Base-by-base conservation (phyloP, 2,888 invertebrate genomes). In the Drosophila borborema region DNA sequence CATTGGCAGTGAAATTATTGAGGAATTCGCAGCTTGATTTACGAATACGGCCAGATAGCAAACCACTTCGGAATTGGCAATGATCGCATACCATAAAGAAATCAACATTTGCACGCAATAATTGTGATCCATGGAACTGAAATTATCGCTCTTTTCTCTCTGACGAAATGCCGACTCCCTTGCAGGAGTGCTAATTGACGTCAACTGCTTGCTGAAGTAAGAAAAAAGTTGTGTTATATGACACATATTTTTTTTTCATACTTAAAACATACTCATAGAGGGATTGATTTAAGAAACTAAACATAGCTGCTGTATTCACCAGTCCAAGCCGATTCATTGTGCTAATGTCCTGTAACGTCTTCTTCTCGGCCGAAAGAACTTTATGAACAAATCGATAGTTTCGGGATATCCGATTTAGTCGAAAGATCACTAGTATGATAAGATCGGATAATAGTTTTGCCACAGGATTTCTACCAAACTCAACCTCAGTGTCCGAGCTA, bases 41-140 rank as follows among this genome's bases (percentile, higher is more conserved):
- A 99, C 94, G 89, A 99, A 97, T 86, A 99, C 97, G 94, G 98
- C 96, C 84, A 99, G 96, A 93, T 98, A 99, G 93, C 99, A 99
- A 9, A 99, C 95, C 45, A 98, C 94, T 90, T 98, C 98, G 0
- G 99, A 98, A 87, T 97, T 92, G 0, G 92, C 90, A 64, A 92
- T 79, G 16, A 92, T 69, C 20, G 90, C 86, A 77, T 91, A 91
- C 88, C 89, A 92, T 16, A 90, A 43, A 4, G 92, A 78, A 64
- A 91, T 90, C 8, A 91, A 48, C 58, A 92, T 74, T 79, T 92
- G 89, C 1, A 91, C 82, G 38, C 91, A 64, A 16, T 90, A 81
- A 38, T 84, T 80, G 61, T 92, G 92, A 12, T 90, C 89, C 23
- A 94, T 94, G 10, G 94, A 82, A 1, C 95, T 94, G 38, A 94